Conservation (phyloP, 2,888 invertebrate genomes). For the Lottia gigantea region DNA sequence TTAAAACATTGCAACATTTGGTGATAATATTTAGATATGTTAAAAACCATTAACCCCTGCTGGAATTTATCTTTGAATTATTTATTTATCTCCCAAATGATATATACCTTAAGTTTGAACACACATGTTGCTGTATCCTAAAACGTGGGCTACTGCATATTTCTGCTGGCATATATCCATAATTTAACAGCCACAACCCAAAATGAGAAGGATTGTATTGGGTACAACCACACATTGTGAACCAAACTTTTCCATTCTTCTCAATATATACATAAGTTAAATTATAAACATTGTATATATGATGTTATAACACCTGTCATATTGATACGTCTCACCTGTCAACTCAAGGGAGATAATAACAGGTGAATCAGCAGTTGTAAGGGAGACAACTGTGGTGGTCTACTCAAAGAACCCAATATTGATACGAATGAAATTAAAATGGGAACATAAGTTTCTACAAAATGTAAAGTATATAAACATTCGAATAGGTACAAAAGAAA, state of each 20-base stretch:
- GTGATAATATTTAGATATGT: no score
- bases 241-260: neutral
- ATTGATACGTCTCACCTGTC: constrained; percentile 1
- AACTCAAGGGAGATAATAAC: constrained; percentile 7
- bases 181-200: no score
- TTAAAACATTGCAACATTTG: no score
- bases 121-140: no score
- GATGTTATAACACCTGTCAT: neutral
- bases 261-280: neutral
- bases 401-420: constrained; percentile 4
- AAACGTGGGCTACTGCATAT: no score
- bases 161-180: no score
- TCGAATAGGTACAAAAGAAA: neutral
- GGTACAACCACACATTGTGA: neutral
- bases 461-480: neutral
- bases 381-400: constrained; percentile 11
- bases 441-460: constrained; percentile 1
- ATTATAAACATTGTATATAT: neutral
- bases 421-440: neutral
- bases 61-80: no score
- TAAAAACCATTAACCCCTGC: no score
- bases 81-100: no score
- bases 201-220: neutral
- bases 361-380: neutral
- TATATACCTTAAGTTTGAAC: no score